These are phyloP conservation scores for Falco novaeseelandiae DNA, from an alignment of 2,797 vertebrate genomes.

Conservation along the genomic window DNA sequence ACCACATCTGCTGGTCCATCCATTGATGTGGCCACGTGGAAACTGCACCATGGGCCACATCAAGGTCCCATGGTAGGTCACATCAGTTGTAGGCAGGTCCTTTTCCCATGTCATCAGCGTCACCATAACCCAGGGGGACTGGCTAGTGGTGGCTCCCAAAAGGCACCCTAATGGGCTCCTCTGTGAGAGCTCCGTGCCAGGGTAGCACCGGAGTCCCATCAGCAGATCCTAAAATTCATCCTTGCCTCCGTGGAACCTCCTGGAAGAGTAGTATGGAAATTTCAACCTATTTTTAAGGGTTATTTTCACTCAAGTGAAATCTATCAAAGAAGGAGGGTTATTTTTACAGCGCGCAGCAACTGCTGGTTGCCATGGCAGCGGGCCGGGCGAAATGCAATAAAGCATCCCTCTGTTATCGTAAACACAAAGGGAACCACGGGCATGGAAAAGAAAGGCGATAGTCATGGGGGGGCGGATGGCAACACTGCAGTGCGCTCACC, in stretches of 20 bases:
- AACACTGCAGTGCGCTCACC: background rate
- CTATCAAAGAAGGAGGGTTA: conserved; percentile 85
- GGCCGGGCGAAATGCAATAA: conserved; percentile 81
- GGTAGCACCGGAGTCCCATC: background rate
- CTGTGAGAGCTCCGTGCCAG: background rate
- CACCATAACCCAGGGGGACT: background rate
- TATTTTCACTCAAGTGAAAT: conserved; percentile 86
- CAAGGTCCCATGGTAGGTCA: background rate
- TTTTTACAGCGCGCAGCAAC: conserved; percentile 81
- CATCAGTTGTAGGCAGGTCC: background rate
- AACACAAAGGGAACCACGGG: conserved; percentile 83
- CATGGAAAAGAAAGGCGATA: conserved; percentile 73
- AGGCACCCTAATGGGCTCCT: background rate
- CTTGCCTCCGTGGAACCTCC: conserved; percentile 56
- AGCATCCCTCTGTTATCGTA: conserved; percentile 83
- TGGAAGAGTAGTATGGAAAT: conserved; percentile 83
- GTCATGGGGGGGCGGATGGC: conserved; percentile 29
- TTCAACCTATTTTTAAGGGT: conserved; percentile 86
- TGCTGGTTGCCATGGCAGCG: conserved; percentile 83
- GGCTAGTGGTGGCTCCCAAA: background rate
- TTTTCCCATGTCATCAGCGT: background rate
- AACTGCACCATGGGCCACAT: background rate
- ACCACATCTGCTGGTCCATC: background rate
- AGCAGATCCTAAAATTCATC: conserved; percentile 53
- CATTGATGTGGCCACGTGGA: background rate